Conservation (phyloP, 2,888 invertebrate species). For the Eupithecia dodoneata region DNA sequence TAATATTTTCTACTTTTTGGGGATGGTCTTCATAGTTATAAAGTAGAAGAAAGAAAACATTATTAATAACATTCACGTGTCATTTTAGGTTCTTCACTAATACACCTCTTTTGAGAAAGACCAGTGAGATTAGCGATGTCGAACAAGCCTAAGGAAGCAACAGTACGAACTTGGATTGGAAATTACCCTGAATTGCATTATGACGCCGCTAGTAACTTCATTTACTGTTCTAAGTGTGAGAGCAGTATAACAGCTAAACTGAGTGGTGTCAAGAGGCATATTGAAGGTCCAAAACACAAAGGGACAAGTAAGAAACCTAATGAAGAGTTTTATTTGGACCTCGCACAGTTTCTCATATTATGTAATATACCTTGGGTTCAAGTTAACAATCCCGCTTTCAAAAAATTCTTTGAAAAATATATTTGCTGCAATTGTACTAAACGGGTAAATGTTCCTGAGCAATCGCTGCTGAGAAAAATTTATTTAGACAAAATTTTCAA, state of each 20-base stretch:
- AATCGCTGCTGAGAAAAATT: not conserved
- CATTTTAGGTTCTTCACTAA: no score
- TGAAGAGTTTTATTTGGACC: not conserved
- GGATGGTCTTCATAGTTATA: no score
- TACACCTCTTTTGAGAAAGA: no score
- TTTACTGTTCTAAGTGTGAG: not conserved
- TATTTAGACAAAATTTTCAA: not conserved
- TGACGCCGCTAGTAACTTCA: not conserved
- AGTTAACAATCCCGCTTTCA: not conserved
- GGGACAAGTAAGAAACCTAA: not conserved
- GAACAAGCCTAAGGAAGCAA: no score
- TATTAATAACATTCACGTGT: no score
- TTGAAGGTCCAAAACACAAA: not conserved
- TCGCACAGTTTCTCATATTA: not conserved
- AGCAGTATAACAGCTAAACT: not conserved
- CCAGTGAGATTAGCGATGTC: no score
- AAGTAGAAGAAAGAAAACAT: no score
- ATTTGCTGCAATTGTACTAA: not conserved
- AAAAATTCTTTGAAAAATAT: not conserved
- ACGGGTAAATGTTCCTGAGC: not conserved
- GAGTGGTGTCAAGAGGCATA: not conserved
- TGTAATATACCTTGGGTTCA: not conserved
- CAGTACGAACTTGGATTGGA: no score
- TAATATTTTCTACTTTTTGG: no score
- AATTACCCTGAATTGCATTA: no score